Conservation (phyloP, 2,797 vertebrate genomes). For the Cyclopterus lumpus region DNA sequence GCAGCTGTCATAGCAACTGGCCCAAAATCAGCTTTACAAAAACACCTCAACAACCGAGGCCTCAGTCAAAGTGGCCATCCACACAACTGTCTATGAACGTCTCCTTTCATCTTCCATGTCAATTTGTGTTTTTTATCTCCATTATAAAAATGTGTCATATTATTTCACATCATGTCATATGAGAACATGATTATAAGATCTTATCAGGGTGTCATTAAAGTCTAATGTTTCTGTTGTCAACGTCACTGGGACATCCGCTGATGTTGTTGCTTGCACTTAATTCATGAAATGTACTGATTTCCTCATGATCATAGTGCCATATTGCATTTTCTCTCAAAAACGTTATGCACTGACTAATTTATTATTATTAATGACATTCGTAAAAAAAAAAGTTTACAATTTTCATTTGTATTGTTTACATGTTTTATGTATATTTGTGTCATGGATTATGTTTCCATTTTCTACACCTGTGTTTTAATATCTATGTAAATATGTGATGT, state of each 20-base stretch:
- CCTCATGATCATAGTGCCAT: slow-evolving; percentile 43
- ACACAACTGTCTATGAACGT: slow-evolving; percentile 14
- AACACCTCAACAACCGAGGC: slow-evolving; percentile 54
- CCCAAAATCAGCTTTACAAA: slow-evolving; percentile 58
- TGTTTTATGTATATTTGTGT: slow-evolving; percentile 65
- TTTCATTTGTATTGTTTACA: slow-evolving; percentile 60
- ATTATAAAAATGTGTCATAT: slow-evolving; percentile 39
- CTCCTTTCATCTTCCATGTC: slow-evolving; percentile 22
- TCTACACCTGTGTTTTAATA: slow-evolving; percentile 73
- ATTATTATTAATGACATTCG: slow-evolving; percentile 48
- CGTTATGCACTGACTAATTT: slow-evolving; percentile 72
- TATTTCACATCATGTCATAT: slow-evolving; percentile 40
- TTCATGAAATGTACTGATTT: slow-evolving; percentile 45
- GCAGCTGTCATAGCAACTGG: slow-evolving; percentile 33
- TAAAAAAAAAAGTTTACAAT: slow-evolving; percentile 64
- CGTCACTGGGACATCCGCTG: slow-evolving; percentile 8
- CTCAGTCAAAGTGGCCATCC: slow-evolving; percentile 38
- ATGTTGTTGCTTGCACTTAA: slow-evolving; percentile 63
- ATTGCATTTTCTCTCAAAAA: slow-evolving; percentile 38
- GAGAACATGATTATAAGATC: slow-evolving; percentile 35
- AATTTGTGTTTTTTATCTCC: slow-evolving; percentile 47
- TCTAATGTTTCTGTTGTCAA: slow-evolving; percentile 20
- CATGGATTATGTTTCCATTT: slow-evolving; percentile 72
- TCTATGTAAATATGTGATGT: slow-evolving; percentile 78
- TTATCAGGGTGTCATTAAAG: slow-evolving; percentile 57